phyloP scores from a whole-genome alignment of 2,113 vertebrate genomes.

The Otolemur garnettii region DNA sequence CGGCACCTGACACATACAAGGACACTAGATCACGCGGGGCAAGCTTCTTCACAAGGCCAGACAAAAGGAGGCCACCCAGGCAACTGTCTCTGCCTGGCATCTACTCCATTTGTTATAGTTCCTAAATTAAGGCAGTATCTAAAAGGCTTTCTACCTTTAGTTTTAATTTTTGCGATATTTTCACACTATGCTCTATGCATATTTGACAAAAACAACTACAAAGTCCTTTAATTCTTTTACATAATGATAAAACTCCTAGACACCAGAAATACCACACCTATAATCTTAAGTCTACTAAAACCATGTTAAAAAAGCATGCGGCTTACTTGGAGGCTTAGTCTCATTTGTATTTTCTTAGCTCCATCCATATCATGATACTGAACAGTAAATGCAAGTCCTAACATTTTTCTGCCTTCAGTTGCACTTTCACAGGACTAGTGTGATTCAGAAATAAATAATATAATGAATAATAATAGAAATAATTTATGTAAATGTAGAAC shows the following conservation, averaged over 20 bases:
- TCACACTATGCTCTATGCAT: conserved; percentile 69
- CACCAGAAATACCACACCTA: conserved; percentile 76
- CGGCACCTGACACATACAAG: background rate
- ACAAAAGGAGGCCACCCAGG: conserved; percentile 10
- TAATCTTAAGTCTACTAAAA: conserved; percentile 80
- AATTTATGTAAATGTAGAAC: conserved; percentile 85
- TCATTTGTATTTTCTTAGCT: conserved; percentile 72
- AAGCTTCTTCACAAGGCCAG: conserved; percentile 59
- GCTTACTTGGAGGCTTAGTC: conserved; percentile 74
- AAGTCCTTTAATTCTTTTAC: conserved; percentile 80
- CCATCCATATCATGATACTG: conserved; percentile 73
- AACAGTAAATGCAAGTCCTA: conserved; percentile 76
- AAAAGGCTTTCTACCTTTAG: conserved; percentile 77
- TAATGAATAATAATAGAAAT: conserved; percentile 85
- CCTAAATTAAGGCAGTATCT: conserved; percentile 73
- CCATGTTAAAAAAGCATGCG: conserved; percentile 82
- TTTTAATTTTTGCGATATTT: conserved; percentile 72
- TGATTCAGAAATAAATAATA: conserved; percentile 85
- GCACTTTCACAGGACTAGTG: conserved; percentile 85
- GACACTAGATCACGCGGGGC: background rate
- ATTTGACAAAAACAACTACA: conserved; percentile 80
- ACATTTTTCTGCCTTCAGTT: conserved; percentile 70
- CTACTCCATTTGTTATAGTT: conserved; percentile 22
- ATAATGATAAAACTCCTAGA: conserved; percentile 77
- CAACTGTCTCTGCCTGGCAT: conserved; percentile 33